Percentiles rank a stretch among this genome's conserved stretches.
Conservation (phyloP, 2,113 vertebrate genomes). For the Buteo buteo region DNA sequence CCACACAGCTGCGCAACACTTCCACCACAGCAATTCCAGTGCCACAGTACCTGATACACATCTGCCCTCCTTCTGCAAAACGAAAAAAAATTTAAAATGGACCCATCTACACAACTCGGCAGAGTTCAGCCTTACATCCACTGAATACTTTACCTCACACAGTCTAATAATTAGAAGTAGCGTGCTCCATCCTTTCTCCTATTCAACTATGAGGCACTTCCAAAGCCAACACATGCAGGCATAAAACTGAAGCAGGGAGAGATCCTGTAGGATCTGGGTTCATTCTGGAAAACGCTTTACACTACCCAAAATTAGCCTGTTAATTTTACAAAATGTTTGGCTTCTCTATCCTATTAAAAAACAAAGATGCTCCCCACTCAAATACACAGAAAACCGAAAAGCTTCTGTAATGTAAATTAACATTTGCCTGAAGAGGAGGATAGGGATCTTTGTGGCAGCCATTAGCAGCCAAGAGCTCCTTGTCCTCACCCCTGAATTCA, state of each 20-base stretch:
- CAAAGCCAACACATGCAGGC: not conserved
- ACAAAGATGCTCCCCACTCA: not conserved
- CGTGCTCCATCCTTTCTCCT: not conserved
- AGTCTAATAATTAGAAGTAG: not conserved
- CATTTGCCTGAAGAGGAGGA: not conserved
- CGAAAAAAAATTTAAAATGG: not conserved
- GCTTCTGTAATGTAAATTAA: slow-evolving; percentile 37
- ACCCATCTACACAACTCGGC: not conserved
- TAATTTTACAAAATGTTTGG: not conserved
- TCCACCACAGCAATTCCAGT: not conserved
- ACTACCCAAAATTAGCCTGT: not conserved
- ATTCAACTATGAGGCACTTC: not conserved
- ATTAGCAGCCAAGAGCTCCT: not conserved
- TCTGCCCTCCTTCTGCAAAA: not conserved
- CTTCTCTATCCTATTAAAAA: not conserved
- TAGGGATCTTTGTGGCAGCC: not conserved
- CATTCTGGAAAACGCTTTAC: not conserved
- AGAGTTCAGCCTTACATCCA: not conserved
- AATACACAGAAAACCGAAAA: not conserved
- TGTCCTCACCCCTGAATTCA: not conserved
- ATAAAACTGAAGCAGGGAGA: not conserved
- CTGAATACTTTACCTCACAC: not conserved
- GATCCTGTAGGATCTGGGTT: not conserved
- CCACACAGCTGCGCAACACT: not conserved
- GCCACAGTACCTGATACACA: not conserved